Base-by-base conservation (phyloP, 2,113 vertebrate genomes). In the Cyanocitta stelleri region DNA sequence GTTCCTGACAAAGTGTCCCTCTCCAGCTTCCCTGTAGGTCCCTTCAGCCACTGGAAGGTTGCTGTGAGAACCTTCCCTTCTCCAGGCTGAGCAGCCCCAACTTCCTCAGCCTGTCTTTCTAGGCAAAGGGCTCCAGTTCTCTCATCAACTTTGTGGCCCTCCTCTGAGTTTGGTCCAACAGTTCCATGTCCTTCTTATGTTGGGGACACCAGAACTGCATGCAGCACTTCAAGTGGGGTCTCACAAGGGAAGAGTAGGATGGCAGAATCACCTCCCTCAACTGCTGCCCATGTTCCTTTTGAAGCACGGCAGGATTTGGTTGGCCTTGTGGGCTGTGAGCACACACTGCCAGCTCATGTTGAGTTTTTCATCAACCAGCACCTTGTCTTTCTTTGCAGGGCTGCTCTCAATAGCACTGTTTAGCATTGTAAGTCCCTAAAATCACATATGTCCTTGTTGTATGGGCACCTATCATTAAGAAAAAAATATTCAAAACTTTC, bases 301-400 rank as follows among this genome's bases (percentile, higher is more conserved):
- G 29, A 39, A 39, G 44, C 23, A 81, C 10, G 1, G 3, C 44
- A 59, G 19, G 37, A 59, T 39, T 59, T 81, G 10, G 7, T 67
- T 59, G 7, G 16, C 7, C 19, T n/a, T 52, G 44, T 59, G 62
- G 13, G 20, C 46, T 54, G n/a, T 12, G 9, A 39, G 20, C 7
- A 14, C n/a, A 26, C 29, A 46, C 29, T 82, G n/a, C 13, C 30
- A 37, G 19, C 4, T 39, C 29, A 39, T 8, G 13, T 3, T 46
- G 54, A 67, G 29, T 39, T 82, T 29, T 67, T 21, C 62, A 67
- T 74, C 29, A 52, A 17, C 12, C 4, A 1, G 10, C 8, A 33
- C 1, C 10, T 12, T 0, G 0, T 26, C 29, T 67, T 75, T 75
- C 54, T 46, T 37, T 33, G 20, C 24, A 30, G 20, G 24, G 16